Evolutionary conservation across 2,113 vertebrate genomes (phyloP).

Genomic region (Sminthopsis crassicaudata): DNA sequence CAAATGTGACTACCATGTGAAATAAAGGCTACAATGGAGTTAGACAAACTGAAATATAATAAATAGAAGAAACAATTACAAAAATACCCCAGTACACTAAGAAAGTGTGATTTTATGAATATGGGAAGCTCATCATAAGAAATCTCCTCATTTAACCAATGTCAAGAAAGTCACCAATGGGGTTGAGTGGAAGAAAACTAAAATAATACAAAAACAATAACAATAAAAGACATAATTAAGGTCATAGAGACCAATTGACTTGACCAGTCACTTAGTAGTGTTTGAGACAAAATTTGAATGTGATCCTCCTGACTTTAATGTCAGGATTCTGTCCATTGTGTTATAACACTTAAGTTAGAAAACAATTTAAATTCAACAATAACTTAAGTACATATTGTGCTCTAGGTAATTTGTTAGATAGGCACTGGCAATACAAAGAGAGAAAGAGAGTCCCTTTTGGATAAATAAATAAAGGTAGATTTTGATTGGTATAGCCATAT

Average conservation of each 20-base stretch:
- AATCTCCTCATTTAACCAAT: neutral
- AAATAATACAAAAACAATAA: neutral
- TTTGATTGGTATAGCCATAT: neutral
- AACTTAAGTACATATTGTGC: neutral
- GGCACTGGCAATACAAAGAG: neutral
- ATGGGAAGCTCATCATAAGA: neutral
- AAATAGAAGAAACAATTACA: neutral
- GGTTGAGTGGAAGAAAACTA: neutral
- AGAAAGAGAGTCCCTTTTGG: neutral
- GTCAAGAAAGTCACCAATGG: neutral
- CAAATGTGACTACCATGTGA: neutral
- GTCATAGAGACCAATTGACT: neutral
- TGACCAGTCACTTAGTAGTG: neutral
- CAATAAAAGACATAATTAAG: neutral
- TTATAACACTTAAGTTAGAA: neutral
- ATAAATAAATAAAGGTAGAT: neutral
- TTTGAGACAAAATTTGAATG: neutral
- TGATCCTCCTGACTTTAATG: neutral
- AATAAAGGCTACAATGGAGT: neutral
- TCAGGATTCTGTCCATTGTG: neutral
- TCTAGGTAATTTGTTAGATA: neutral
- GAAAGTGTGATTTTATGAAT: neutral
- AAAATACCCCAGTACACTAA: neutral
- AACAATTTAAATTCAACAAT: neutral
- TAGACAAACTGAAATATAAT: neutral